Evolutionary conservation across 2,888 invertebrate genomes (phyloP).

Genomic region (Sericinus montela): DNA sequence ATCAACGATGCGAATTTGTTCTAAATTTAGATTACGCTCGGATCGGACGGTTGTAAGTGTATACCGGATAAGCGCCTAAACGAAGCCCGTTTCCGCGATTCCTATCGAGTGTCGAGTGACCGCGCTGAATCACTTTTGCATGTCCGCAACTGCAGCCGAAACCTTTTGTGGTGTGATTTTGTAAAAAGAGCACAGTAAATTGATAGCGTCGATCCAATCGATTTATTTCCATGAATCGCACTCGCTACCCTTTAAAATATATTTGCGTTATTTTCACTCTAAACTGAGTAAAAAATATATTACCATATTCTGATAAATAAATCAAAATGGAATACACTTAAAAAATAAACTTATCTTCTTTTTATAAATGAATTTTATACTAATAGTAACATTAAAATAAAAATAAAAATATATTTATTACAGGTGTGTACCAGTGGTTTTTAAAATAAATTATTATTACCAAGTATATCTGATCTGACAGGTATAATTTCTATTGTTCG

Average conservation of each 20-base stretch:
- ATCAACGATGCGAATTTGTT: slow-evolving; percentile 6
- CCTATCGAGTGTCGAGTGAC: slow-evolving; percentile 52
- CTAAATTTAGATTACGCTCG: slow-evolving; percentile 4
- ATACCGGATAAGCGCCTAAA: slow-evolving; percentile 53
- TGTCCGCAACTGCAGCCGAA: slow-evolving; percentile 39
- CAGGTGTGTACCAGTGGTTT: too few species aligned
- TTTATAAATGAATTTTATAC: too few species aligned
- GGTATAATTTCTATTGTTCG: too few species aligned
- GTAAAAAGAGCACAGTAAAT: slow-evolving; percentile 42
- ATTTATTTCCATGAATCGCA: slow-evolving; percentile 58
- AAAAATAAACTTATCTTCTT: too few species aligned
- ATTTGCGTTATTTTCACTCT: slow-evolving; percentile 15
- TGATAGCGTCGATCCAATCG: slow-evolving; percentile 50
- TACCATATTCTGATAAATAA: too few species aligned
- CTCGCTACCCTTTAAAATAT: slow-evolving; percentile 38
- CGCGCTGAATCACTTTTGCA: slow-evolving; percentile 47
- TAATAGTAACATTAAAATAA: too few species aligned
- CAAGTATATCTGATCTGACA: too few species aligned
- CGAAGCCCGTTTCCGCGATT: slow-evolving; percentile 40
- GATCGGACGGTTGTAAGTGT: slow-evolving; percentile 26
- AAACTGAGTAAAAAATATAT: too few species aligned
- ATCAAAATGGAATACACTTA: too few species aligned
- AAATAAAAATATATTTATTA: too few species aligned
- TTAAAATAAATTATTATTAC: too few species aligned
- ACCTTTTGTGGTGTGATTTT: slow-evolving; percentile 55